Evolutionary conservation across 2,113 vertebrate species (phyloP).

Genomic region (Hippolais icterina): DNA sequence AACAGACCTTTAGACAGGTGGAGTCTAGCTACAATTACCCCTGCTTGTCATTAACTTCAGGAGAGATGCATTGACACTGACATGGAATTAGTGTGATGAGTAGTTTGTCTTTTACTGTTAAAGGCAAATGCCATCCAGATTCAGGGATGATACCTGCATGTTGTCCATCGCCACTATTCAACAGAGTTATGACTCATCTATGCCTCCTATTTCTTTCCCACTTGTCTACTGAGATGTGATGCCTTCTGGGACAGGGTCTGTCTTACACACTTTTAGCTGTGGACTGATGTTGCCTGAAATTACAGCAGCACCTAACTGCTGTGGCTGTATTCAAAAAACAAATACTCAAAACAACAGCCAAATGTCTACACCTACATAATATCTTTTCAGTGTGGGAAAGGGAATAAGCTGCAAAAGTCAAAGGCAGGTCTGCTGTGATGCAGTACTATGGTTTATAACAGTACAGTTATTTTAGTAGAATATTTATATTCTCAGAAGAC

Average conservation of each 20-base stretch:
- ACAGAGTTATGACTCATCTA: background rate
- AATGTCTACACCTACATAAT: background rate
- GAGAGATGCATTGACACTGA: background rate
- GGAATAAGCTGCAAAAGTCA: background rate
- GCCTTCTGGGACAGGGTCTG: background rate
- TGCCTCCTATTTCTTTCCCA: background rate
- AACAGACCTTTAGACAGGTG: background rate
- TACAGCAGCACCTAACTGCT: background rate
- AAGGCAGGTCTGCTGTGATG: background rate
- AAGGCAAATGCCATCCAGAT: background rate
- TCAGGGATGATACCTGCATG: background rate
- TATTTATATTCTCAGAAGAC: background rate
- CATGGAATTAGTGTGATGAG: background rate
- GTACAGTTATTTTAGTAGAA: background rate
- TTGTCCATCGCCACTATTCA: background rate
- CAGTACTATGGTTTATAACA: background rate
- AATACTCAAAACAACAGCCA: background rate
- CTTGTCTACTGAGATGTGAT: background rate
- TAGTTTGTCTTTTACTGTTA: background rate
- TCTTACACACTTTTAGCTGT: background rate
- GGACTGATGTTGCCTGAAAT: background rate
- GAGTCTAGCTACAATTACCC: background rate
- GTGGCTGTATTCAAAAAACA: background rate
- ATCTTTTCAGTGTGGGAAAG: background rate
- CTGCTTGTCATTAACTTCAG: background rate